Evolutionary conservation across 2,113 vertebrate species (phyloP).

Genomic region (Ptilonorhynchus violaceus): DNA sequence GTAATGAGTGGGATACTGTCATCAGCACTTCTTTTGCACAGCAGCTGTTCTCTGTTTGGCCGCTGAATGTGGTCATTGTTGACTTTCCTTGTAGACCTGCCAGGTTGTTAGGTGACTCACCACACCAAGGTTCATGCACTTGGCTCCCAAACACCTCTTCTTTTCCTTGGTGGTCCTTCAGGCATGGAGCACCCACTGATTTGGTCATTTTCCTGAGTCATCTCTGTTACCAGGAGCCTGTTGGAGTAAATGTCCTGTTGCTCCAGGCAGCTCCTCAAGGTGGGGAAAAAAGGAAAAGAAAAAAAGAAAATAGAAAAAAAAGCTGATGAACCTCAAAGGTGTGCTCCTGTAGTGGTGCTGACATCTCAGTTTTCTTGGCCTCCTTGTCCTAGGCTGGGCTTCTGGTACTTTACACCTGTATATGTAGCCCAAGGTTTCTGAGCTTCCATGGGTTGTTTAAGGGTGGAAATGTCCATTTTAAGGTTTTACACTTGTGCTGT

Average conservation of each 20-base stretch:
- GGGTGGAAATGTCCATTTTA: neutral
- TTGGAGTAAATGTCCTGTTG: neutral
- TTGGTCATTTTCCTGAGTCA: neutral
- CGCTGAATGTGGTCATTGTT: slow-evolving; percentile 55
- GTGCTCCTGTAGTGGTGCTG: neutral
- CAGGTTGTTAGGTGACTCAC: slow-evolving; percentile 61
- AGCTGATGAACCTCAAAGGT: neutral
- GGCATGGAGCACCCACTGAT: neutral
- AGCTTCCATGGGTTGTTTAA: neutral
- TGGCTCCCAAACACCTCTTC: neutral
- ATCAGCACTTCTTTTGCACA: slow-evolving; percentile 51
- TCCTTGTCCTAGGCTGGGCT: neutral
- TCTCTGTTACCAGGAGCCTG: neutral
- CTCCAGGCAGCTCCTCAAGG: neutral
- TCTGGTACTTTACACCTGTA: rapidly evolving
- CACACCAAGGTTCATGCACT: neutral
- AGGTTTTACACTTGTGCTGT: neutral
- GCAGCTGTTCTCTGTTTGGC: slow-evolving; percentile 59
- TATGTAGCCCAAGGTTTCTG: neutral
- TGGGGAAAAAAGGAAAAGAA: neutral
- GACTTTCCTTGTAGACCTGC: slow-evolving; percentile 46
- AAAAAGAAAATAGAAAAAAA: neutral
- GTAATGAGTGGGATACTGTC: slow-evolving; percentile 29
- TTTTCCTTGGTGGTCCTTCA: neutral
- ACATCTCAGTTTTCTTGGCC: neutral